These are phyloP conservation scores for Diplazon laetatorius DNA, from an alignment of 2,888 invertebrate genomes.

Conservation along the genomic window DNA sequence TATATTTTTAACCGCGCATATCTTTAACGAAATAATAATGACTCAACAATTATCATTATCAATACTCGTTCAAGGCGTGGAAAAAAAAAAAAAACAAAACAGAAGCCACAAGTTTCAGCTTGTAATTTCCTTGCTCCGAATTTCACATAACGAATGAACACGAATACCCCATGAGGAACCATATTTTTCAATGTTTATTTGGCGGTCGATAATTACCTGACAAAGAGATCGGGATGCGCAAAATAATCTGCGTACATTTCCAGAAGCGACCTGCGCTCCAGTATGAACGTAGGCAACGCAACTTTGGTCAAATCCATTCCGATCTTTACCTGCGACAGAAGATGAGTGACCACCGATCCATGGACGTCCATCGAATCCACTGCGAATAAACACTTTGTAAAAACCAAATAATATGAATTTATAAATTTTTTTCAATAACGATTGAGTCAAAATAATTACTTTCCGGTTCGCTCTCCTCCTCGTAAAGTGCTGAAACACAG, in stretches of 20 bases:
- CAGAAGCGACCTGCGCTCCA: constrained; percentile 97
- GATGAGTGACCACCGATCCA: constrained; percentile 98
- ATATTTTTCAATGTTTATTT: too few relatives aligned
- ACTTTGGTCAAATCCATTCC: constrained; percentile 99
- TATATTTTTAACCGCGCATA: too few relatives aligned
- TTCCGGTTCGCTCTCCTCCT: constrained; percentile 94
- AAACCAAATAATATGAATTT: not conserved
- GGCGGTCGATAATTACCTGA: constrained; percentile 90
- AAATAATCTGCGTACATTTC: constrained; percentile 99
- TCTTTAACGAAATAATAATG: not conserved
- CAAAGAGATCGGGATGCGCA: constrained; percentile 98
- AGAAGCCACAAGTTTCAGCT: too few relatives aligned
- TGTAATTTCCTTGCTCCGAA: too few relatives aligned
- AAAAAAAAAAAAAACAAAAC: too few relatives aligned
- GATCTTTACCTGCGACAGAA: constrained; percentile 98
- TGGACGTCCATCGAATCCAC: constrained; percentile 97
- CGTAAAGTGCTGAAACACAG: constrained; percentile 93
- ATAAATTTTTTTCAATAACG: constrained; percentile 22
- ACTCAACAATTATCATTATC: not conserved
- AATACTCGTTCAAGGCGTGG: not conserved
- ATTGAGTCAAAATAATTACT: constrained; percentile 82
- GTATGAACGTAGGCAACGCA: constrained; percentile 98
- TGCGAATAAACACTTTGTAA: constrained; percentile 49
- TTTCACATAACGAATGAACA: too few relatives aligned
- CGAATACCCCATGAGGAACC: too few relatives aligned